Conservation (phyloP, 2,888 invertebrate species). For the Cantharis lateralis region DNA sequence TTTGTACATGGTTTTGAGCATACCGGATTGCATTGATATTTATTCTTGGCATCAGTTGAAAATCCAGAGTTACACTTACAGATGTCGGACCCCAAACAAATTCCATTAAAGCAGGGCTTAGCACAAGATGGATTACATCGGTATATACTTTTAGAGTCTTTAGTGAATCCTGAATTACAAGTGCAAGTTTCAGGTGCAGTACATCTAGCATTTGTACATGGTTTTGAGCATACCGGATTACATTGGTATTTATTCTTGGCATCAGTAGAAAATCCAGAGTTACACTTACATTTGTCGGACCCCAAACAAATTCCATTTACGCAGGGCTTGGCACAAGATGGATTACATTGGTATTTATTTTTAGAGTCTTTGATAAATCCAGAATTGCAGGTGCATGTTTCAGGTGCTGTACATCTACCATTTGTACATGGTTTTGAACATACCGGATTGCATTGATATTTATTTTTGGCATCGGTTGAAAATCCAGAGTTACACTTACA, state of each 20-base stretch:
- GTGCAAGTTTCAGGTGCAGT: too few species aligned
- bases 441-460: slow-evolving; percentile 55
- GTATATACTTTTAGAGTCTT: too few species aligned
- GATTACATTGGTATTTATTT: slow-evolving; percentile 39
- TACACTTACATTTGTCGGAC: slow-evolving; percentile 4
- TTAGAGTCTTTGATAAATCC: slow-evolving; percentile 67
- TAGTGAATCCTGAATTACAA: too few species aligned
- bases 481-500: slow-evolving; percentile 66
- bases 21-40: slow-evolving; percentile 45
- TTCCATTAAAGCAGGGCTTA: slow-evolving; percentile 33
- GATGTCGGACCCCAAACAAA: slow-evolving; percentile 40
- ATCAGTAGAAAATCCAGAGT: slow-evolving; percentile 5
- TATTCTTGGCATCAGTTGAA: neutral
- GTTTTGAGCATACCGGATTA: slow-evolving; percentile 16
- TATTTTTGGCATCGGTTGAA: slow-evolving; percentile 15
- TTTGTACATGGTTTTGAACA: slow-evolving; percentile 75
- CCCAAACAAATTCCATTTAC: slow-evolving; percentile 40
- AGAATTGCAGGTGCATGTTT: slow-evolving; percentile 72
- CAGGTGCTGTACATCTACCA: slow-evolving; percentile 72
- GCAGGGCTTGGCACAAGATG: slow-evolving; percentile 43
- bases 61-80: slow-evolving; percentile 47
- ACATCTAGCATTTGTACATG: too few species aligned
- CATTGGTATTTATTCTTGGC: slow-evolving; percentile 14
- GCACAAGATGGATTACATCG: slow-evolving; percentile 53
- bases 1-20: slow-evolving; percentile 36